phyloP scores from a whole-genome alignment of 1,140 invertebrate species.

The Manduca sexta region DNA sequence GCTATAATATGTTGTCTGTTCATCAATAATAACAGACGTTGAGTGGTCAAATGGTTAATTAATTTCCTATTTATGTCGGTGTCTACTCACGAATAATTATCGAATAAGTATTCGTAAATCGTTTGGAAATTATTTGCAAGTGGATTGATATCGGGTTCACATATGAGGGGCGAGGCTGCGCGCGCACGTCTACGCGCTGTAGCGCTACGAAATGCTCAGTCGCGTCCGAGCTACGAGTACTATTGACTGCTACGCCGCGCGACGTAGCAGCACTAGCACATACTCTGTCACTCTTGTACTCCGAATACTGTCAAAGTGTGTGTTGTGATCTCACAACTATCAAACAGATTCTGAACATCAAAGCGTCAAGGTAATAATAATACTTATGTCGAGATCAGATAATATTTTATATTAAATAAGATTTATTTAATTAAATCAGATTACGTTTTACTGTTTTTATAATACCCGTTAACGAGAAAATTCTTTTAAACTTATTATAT shows the following conservation, averaged over 20 bases:
- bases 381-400: background rate
- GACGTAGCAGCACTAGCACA: background rate
- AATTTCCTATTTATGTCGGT: too few relatives aligned
- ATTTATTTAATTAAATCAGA: background rate
- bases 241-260: constrained; percentile 48
- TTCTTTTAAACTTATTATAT: too few relatives aligned
- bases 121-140: constrained; percentile 46
- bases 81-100: constrained; percentile 8
- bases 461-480: background rate
- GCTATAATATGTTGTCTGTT: too few relatives aligned
- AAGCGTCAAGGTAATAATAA: constrained; percentile 3
- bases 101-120: constrained; percentile 40
- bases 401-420: background rate
- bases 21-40: too few relatives aligned
- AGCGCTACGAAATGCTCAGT: constrained; percentile 53
- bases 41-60: too few relatives aligned
- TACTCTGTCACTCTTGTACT: constrained; percentile 1
- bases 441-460: background rate
- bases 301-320: constrained; percentile 7
- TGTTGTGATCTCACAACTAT: constrained; percentile 4
- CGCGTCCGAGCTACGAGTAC: constrained; percentile 47
- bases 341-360: constrained; percentile 1
- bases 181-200: constrained; percentile 48
- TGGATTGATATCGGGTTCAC: constrained; percentile 65
- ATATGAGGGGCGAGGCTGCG: constrained; percentile 62